Evolutionary conservation across 2,113 vertebrate species (phyloP), one percentile per base, ranked within the genome.

Genomic region (Urocolius indicus): DNA sequence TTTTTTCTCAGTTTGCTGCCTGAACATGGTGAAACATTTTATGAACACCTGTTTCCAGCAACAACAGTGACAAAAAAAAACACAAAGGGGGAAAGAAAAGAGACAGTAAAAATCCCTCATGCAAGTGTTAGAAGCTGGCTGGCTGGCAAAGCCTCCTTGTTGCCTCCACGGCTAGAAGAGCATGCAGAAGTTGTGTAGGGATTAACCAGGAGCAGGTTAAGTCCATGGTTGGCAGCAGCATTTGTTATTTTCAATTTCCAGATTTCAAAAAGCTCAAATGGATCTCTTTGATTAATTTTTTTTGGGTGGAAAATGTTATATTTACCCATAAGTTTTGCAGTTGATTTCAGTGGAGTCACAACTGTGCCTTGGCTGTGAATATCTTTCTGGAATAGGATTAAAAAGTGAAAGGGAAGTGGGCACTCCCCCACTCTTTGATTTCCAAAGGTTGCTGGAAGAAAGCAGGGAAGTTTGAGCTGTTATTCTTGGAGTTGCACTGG

Each of bases 1-100:
- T 78, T 72, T 80, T 87, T 94, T 88, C 94, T 76, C 88, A 12
- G 87, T 94, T 94, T 87, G 52, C 65, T 69, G 93, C 78, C 80
- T 38, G 67, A 78, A 61, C n/a, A 8, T 3, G 11, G 82, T 1
- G 75, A 61, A 72, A 61, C 30, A 14, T n/a, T 51, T 62, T 54
- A 68, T 3, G 2, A 63, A 62, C 57, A 10, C 87, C 80, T 71
- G n/a, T 79, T 94, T 84, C 65, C 30, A 55, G 29, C 59, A 55
- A 69, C 78, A 90, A 11, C 0, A 0, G 79, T 19, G 49, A 66
- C 24, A 78, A 66, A 89, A 72, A 69, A 41, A 41, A 24, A 85
- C 66, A 4, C 29, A 58, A 86, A 49, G 10, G 3, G 17, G 48
- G 46, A 8, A 73, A 79, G 46, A 63, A 71, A 83, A 59, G 22